Percentiles rank a stretch among this genome's conserved stretches.
These are phyloP conservation scores for Andrena marginata DNA, from an alignment of 2,888 invertebrate species.

Conservation along the genomic window DNA sequence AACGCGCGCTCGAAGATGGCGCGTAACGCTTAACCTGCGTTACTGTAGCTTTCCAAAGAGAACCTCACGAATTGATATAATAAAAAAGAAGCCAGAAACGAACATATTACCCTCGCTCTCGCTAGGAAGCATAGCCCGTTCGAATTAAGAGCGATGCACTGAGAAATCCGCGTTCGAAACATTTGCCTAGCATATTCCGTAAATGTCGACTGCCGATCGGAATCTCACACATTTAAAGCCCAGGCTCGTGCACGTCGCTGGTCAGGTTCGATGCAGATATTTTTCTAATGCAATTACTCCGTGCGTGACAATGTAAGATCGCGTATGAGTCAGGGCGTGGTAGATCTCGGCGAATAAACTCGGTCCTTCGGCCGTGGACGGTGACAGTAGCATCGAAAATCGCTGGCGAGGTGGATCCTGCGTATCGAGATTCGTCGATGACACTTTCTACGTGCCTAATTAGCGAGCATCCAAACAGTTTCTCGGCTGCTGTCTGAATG, in stretches of 20 bases:
- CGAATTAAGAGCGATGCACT: background rate
- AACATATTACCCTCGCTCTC: background rate
- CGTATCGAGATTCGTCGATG: background rate
- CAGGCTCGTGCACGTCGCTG: background rate
- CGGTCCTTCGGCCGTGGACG: background rate
- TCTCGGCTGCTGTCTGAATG: slow-evolving; percentile 4
- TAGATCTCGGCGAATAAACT: slow-evolving; percentile 1
- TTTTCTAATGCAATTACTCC: slow-evolving; percentile 15
- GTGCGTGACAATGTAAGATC: background rate
- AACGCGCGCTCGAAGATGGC: slow-evolving; percentile 25
- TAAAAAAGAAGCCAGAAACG: background rate
- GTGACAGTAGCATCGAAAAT: background rate
- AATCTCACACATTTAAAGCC: background rate
- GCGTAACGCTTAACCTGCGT: background rate
- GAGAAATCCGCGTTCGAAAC: background rate
- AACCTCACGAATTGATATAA: background rate
- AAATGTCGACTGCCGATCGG: background rate
- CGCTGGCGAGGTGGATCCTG: background rate
- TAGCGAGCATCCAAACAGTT: slow-evolving; percentile 3
- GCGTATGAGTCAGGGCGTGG: slow-evolving; percentile 22
- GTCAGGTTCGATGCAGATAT: background rate
- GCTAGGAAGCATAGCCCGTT: background rate
- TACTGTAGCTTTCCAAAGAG: background rate
- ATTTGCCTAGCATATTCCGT: background rate
- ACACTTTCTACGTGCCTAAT: background rate